phyloP scores from a whole-genome alignment of 2,888 invertebrate genomes.

The Perizoma flavofasciatum region DNA sequence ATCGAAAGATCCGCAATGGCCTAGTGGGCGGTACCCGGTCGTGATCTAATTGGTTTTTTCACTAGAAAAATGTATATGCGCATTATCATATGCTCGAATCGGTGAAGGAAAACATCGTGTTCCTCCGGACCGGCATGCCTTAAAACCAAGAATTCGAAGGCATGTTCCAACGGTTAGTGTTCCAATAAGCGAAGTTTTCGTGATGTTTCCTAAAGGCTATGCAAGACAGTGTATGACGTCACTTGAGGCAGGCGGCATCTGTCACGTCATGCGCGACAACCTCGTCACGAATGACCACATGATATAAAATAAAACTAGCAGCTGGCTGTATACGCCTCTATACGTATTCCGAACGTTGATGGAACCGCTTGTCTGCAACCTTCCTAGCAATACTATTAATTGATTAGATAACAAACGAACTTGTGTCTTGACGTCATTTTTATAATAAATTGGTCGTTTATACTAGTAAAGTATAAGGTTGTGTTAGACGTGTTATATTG shows the following conservation, averaged over 20 bases:
- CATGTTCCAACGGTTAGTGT: too few species aligned
- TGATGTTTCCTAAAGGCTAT: conserved; percentile 21
- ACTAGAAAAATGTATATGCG: too few species aligned
- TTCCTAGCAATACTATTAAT: conserved; percentile 60
- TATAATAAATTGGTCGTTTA: conserved; percentile 25
- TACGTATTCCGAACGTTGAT: conserved; percentile 58
- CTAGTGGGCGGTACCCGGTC: too few species aligned
- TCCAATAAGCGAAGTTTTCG: conserved; percentile 9
- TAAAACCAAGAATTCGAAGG: too few species aligned
- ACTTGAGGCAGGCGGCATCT: conserved; percentile 21
- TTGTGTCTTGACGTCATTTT: conserved; percentile 52
- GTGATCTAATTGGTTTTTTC: too few species aligned
- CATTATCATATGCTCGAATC: too few species aligned
- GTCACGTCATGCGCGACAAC: conserved; percentile 41
- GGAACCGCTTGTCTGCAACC: conserved; percentile 37
- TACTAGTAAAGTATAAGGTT: conserved; percentile 20
- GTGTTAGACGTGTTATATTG: conserved; percentile 22
- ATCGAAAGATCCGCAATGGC: too few species aligned
- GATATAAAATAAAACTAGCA: conserved; percentile 53
- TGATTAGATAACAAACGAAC: conserved; percentile 58
- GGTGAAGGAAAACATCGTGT: too few species aligned
- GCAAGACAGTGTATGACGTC: conserved; percentile 27
- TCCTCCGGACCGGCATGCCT: too few species aligned
- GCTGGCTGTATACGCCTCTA: conserved; percentile 54
- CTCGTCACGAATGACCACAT: conserved; percentile 45